Evolutionary conservation across 2,888 invertebrate species (phyloP).

Genomic region (Tenthredo livida): DNA sequence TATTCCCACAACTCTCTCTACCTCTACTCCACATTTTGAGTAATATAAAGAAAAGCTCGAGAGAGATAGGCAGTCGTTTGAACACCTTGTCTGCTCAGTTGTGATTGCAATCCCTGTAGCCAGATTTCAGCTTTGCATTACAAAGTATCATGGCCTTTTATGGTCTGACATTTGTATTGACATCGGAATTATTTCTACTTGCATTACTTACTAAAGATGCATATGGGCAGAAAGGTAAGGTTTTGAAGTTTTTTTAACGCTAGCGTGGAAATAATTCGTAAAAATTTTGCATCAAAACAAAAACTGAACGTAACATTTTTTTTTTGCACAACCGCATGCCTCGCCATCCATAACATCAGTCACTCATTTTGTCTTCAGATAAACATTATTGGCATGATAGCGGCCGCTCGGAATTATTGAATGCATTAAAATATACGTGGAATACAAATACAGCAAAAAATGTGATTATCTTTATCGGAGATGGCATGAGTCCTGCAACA

Average conservation of each 20-base stretch:
- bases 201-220: background rate
- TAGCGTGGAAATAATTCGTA: background rate
- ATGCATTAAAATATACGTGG: constrained; percentile 81
- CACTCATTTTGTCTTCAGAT: constrained; percentile 64
- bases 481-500: constrained; percentile 94
- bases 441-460: constrained; percentile 87
- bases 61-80: constrained; percentile 8
- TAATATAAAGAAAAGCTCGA: background rate
- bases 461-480: constrained; percentile 92
- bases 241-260: background rate
- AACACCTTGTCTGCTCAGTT: background rate
- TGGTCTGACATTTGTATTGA: background rate
- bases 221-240: background rate
- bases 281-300: background rate
- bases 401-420: constrained; percentile 78
- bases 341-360: no score
- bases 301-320: background rate
- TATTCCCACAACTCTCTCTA: background rate
- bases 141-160: background rate
- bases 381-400: constrained; percentile 76
- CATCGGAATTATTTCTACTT: constrained; percentile 11
- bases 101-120: background rate
- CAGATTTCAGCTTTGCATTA: background rate
- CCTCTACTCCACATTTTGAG: background rate
- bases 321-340: background rate